Evolutionary conservation across 2,797 vertebrate genomes (phyloP), one percentile per base, ranked within the genome.

Genomic region (Centroberyx gerrardi): DNA sequence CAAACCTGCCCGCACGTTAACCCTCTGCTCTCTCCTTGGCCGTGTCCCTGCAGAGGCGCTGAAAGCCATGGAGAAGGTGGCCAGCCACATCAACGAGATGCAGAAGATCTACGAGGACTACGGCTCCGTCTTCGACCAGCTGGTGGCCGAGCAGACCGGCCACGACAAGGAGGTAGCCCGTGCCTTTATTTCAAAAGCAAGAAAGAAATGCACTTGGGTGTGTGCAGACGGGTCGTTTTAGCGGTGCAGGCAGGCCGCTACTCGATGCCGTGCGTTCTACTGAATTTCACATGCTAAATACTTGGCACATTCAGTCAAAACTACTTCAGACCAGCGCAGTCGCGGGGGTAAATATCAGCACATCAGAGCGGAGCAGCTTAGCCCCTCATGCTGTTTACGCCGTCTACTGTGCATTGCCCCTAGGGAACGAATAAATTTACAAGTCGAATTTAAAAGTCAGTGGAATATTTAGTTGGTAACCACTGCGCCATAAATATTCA

Each of bases 91-190:
- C 90, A 99, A 99, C 0, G 98, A 99, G 93, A 99, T 99, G 98
- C 98, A 99, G 95, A 99, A 99, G 95, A 97, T 99, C 86, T 98
- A 99, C 8, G 98, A 99, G 93, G 98, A 99, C 87, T 99, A 98
- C 1, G 98, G 98, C 78, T 90, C 96, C 0, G 98, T 99, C 81
- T 99, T 99, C 75, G 98, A 99, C 90, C 98, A 98, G 90, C 94
- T 99, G 0, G 97, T 99, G 8, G 95, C 97, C 0, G 98, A 99
- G 88, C 98, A 99, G 92, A 97, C 92, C 0, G 96, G 97, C 69
- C 92, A 94, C 0, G 94, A 98, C 78, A 98, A 96, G 90, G 98
- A 99, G 97, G 98, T 99, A 88, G 6, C 72, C 33, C 2, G 18
- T 13, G 22, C 52, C 27, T 29, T 54, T 28, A 36, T 40, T 40